Evolutionary conservation across 2,888 invertebrate genomes (phyloP).

Genomic region (Ormia ochracea): DNA sequence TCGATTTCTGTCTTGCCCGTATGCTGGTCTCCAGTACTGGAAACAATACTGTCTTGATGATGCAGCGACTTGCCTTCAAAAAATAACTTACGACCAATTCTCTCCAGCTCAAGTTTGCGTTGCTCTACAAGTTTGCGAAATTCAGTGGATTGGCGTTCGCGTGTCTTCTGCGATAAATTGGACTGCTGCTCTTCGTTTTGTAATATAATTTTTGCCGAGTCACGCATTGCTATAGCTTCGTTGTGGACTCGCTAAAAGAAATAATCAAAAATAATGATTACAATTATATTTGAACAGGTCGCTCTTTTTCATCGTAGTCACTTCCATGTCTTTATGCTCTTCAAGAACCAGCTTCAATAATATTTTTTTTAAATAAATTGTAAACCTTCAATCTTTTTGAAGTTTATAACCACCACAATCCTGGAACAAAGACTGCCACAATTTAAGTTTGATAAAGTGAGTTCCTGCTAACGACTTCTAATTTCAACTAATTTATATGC

Average conservation of each 20-base stretch:
- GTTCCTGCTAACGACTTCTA: background rate
- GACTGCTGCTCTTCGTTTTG: constrained; percentile 84
- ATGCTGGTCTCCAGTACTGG: constrained; percentile 77
- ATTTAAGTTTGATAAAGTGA: background rate
- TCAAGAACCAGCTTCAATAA: too few species aligned
- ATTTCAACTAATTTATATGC: background rate
- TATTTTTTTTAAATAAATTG: too few species aligned
- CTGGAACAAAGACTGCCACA: background rate
- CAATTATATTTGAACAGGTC: too few species aligned
- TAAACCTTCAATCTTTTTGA: too few species aligned
- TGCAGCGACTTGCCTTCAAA: constrained; percentile 80
- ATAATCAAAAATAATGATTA: too few species aligned
- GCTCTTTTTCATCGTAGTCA: too few species aligned
- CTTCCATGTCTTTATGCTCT: too few species aligned
- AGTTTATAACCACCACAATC: background rate
- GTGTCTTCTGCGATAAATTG: constrained; percentile 81
- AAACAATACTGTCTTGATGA: constrained; percentile 80
- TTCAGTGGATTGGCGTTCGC: constrained; percentile 81
- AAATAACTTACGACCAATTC: constrained; percentile 86
- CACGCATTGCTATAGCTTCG: constrained; percentile 85
- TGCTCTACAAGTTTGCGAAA: constrained; percentile 84
- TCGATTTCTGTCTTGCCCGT: constrained; percentile 75
- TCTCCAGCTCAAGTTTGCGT: constrained; percentile 84
- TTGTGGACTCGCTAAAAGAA: constrained; percentile 81
- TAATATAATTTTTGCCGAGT: constrained; percentile 83